These are phyloP conservation scores for Emmelina monodactyla DNA, from an alignment of 2,888 invertebrate genomes.

Conservation along the genomic window DNA sequence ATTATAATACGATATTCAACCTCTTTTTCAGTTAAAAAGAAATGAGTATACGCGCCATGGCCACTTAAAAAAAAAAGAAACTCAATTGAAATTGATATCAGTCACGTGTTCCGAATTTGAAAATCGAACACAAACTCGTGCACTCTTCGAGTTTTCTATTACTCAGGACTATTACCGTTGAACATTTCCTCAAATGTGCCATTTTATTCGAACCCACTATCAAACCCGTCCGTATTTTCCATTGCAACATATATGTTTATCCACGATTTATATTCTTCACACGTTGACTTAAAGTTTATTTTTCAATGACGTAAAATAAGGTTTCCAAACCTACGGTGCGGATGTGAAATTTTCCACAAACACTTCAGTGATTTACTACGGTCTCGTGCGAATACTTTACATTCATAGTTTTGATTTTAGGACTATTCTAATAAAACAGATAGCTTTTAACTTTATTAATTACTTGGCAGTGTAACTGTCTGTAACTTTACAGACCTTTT, in stretches of 20 bases:
- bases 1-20: no score
- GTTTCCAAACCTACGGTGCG: constrained; percentile 25
- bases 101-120: background rate
- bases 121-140: background rate
- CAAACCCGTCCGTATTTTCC: constrained; percentile 7
- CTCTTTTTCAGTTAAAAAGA: no score
- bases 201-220: constrained; percentile 11
- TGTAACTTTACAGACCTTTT: no score
- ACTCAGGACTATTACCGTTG: background rate
- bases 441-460: background rate
- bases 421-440: background rate
- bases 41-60: no score
- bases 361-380: constrained; percentile 30
- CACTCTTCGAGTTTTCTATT: background rate
- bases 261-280: constrained; percentile 12
- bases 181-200: constrained; percentile 5
- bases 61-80: no score
- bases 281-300: constrained; percentile 20
- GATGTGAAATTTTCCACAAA: constrained; percentile 56
- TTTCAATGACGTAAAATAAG: constrained; percentile 22
- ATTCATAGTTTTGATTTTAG: no score
- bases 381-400: constrained; percentile 28
- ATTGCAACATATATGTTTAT: constrained; percentile 1
- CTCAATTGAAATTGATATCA: no score
- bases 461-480: no score